These are phyloP conservation scores for Isichthys henryi DNA, from an alignment of 2,113 vertebrate genomes.

Conservation along the genomic window DNA sequence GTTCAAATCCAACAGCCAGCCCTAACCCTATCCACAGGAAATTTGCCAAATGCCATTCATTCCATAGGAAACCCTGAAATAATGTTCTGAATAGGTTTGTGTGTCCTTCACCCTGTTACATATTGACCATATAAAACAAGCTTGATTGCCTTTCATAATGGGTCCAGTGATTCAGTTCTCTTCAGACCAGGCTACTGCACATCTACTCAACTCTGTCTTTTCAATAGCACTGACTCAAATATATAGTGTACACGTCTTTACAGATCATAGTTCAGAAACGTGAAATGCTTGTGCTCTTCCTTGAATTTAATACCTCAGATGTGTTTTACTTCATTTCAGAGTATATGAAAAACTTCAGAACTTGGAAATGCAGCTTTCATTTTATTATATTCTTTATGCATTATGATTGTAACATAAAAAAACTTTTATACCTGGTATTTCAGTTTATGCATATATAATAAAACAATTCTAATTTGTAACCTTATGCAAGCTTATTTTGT, in stretches of 20 bases:
- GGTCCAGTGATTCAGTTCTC: slow-evolving; percentile 22
- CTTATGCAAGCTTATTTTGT: background rate
- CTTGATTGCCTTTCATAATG: slow-evolving; percentile 39
- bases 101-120: slow-evolving; percentile 33
- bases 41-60: slow-evolving; percentile 57
- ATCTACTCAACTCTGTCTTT: background rate
- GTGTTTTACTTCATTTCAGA: background rate
- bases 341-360: background rate
- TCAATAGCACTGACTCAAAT: background rate
- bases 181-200: background rate
- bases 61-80: slow-evolving; percentile 51
- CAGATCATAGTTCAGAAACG: background rate
- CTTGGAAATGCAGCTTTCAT: slow-evolving; percentile 5
- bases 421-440: background rate
- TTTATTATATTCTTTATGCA: slow-evolving; percentile 2
- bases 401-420: slow-evolving; percentile 2
- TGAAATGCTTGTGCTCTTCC: background rate
- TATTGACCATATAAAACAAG: slow-evolving; percentile 30
- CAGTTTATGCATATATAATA: slow-evolving; percentile 10
- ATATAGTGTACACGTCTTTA: background rate
- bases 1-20: slow-evolving; percentile 45
- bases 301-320: slow-evolving; percentile 8
- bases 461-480: background rate
- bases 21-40: slow-evolving; percentile 62
- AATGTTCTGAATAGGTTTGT: slow-evolving; percentile 48